phyloP scores from a whole-genome alignment of 92 coral and sea anemone species.

The Virgularia gustaviana region DNA sequence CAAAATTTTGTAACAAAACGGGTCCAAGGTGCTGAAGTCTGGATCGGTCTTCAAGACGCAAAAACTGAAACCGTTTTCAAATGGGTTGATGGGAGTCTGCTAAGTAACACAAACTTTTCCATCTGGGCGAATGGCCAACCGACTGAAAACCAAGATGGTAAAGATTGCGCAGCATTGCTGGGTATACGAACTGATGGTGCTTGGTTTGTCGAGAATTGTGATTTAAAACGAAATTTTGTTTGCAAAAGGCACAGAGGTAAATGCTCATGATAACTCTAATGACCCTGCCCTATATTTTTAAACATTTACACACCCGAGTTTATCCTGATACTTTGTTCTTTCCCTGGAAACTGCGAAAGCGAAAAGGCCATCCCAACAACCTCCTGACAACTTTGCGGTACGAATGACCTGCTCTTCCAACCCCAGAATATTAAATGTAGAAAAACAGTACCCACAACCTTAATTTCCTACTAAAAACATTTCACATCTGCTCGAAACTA shows the following conservation, averaged over 20 bases:
- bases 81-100: constrained; percentile 73
- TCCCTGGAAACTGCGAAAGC: no score
- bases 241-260: constrained; percentile 80
- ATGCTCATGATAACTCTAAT: no score
- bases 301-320: no score
- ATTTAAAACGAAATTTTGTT: constrained; percentile 44
- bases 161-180: constrained; percentile 14
- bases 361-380: no score
- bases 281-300: no score
- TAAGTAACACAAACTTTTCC: neutral
- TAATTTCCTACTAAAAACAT: no score
- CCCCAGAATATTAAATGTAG: no score
- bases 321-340: no score
- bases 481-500: no score
- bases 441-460: no score
- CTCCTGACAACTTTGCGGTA: no score
- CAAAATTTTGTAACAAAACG: constrained; percentile 55
- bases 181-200: constrained; percentile 58
- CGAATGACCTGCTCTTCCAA: no score
- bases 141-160: constrained; percentile 3
- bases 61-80: constrained; percentile 59
- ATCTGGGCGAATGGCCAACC: constrained; percentile 37
- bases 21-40: constrained; percentile 39
- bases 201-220: constrained; percentile 65
- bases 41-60: constrained; percentile 85